Percentiles rank a stretch among this genome's conserved stretches.
These are phyloP conservation scores for Anas capensis DNA, from an alignment of 2,797 vertebrate genomes.

Conservation along the genomic window DNA sequence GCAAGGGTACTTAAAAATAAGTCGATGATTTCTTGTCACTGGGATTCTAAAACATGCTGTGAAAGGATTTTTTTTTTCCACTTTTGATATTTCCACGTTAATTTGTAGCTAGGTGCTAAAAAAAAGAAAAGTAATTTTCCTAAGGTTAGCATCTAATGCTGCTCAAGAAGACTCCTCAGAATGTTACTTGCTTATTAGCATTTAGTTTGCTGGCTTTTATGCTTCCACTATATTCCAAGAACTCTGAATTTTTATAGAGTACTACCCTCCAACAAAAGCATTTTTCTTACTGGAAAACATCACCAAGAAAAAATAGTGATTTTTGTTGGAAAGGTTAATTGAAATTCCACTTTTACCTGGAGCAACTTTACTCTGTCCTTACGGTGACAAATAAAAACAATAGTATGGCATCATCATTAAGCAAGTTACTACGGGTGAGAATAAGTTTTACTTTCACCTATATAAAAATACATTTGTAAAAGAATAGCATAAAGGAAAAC, in stretches of 20 bases:
- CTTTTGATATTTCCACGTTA: neutral
- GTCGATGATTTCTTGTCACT: accelerated
- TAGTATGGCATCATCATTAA: neutral
- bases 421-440: neutral
- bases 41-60: neutral
- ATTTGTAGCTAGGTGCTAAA: neutral
- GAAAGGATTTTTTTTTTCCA: neutral
- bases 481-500: neutral
- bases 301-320: neutral
- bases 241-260: neutral
- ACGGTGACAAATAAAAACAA: neutral
- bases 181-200: neutral
- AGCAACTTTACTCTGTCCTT: neutral
- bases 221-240: neutral
- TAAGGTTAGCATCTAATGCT: neutral
- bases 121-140: neutral
- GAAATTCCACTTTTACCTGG: neutral
- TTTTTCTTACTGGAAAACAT: neutral
- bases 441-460: neutral
- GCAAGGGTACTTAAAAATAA: neutral
- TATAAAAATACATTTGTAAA: neutral
- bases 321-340: neutral
- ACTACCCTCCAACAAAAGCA: neutral
- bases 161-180: neutral
- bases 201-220: neutral